These are phyloP conservation scores for Colletes collaris DNA, from an alignment of 2,888 invertebrate genomes.

Conservation along the genomic window DNA sequence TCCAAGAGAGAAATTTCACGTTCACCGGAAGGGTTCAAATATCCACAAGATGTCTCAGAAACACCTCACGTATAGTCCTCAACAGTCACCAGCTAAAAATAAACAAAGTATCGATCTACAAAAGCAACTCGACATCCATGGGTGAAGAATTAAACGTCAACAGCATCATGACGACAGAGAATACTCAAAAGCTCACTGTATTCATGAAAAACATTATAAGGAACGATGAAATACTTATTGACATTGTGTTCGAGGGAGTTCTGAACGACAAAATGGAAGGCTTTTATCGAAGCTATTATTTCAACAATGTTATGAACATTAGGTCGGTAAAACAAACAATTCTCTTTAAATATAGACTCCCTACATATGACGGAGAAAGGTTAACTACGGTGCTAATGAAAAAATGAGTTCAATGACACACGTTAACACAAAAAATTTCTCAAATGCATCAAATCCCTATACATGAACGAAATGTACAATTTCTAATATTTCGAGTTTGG, in stretches of 20 bases:
- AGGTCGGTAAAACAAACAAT: slow-evolving; percentile 83
- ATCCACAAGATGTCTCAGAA: slow-evolving; percentile 75
- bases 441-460: too few species aligned
- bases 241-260: slow-evolving; percentile 84
- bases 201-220: slow-evolving; percentile 79
- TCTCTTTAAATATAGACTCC: background rate
- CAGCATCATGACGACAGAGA: slow-evolving; percentile 63
- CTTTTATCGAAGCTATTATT: slow-evolving; percentile 86
- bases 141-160: slow-evolving; percentile 10
- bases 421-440: too few species aligned
- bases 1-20: slow-evolving; percentile 80
- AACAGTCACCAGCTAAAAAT: slow-evolving; percentile 84
- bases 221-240: slow-evolving; percentile 76
- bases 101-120: slow-evolving; percentile 32
- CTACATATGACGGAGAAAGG: too few species aligned
- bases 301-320: slow-evolving; percentile 69
- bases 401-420: too few species aligned
- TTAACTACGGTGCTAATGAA: too few species aligned
- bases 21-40: slow-evolving; percentile 84
- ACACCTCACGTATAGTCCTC: slow-evolving; percentile 81
- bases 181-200: slow-evolving; percentile 85
- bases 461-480: too few species aligned
- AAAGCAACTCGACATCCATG: background rate
- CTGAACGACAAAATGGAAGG: slow-evolving; percentile 87
- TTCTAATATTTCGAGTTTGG: background rate